These are phyloP conservation scores for Trialeurodes vaporariorum DNA, from an alignment of 1,140 invertebrate genomes.

Conservation along the genomic window DNA sequence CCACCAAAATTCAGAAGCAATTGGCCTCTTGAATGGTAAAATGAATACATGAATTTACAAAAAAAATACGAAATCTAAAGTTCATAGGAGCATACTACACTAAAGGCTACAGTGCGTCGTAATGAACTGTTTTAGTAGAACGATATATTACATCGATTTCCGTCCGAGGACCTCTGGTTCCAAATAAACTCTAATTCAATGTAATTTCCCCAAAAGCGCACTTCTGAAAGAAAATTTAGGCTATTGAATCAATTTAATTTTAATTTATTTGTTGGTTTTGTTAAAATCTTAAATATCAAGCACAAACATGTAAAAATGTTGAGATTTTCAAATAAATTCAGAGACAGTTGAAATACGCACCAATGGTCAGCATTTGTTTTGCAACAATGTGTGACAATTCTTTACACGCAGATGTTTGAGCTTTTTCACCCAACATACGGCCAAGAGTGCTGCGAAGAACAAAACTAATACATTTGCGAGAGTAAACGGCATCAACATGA, in stretches of 20 bases:
- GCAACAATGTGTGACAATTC: constrained; percentile 85
- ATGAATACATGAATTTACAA: too few relatives aligned
- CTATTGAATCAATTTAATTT: too few relatives aligned
- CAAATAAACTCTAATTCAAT: too few relatives aligned
- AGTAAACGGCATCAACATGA: constrained; percentile 95
- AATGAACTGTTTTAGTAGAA: too few relatives aligned
- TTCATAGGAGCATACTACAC: too few relatives aligned
- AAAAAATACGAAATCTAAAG: too few relatives aligned
- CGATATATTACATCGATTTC: too few relatives aligned
- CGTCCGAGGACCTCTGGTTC: too few relatives aligned
- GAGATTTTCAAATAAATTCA: background rate
- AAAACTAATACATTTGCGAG: constrained; percentile 92
- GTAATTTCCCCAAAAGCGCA: too few relatives aligned
- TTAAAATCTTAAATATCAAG: background rate
- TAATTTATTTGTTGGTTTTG: too few relatives aligned
- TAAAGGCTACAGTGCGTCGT: too few relatives aligned
- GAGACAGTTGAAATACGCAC: constrained; percentile 31
- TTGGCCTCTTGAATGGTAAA: background rate
- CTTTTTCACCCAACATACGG: constrained; percentile 89
- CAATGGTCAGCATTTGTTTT: constrained; percentile 89
- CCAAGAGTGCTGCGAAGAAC: constrained; percentile 85
- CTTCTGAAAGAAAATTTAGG: too few relatives aligned
- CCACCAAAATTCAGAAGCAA: background rate
- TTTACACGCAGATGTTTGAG: constrained; percentile 88
- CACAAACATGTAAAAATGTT: background rate